Evolutionary conservation across 53 echinoderm and acorn worm species (phyloP).

Genomic region (Temnopleurus reevesii): DNA sequence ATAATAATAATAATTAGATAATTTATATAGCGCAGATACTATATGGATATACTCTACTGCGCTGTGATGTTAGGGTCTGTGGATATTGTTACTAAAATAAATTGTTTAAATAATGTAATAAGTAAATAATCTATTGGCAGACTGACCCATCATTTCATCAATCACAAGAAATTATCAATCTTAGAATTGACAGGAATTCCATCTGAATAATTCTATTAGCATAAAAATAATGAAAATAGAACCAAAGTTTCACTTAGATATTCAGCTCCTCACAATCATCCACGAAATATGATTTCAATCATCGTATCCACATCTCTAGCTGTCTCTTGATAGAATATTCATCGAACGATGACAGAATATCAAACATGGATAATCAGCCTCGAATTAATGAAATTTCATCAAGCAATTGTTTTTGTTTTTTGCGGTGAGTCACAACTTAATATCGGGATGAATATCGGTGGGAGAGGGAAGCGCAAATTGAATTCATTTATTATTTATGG

Average conservation of each 20-base stretch:
- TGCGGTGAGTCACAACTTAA: slow-evolving; percentile 34
- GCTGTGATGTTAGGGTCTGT: too few relatives aligned
- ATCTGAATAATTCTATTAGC: not conserved
- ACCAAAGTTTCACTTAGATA: not conserved
- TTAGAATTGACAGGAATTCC: not conserved
- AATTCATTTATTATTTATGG: slow-evolving; percentile 56
- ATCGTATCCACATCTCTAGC: not conserved
- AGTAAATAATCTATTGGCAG: too few relatives aligned
- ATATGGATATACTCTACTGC: too few relatives aligned
- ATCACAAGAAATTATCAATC: not conserved
- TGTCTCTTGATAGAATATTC: slow-evolving; percentile 4
- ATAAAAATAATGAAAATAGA: not conserved
- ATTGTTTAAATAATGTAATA: too few relatives aligned
- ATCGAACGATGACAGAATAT: not conserved
- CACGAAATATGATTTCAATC: not conserved
- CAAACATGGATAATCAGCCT: slow-evolving; percentile 9
- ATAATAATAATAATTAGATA: too few relatives aligned
- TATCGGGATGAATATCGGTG: slow-evolving; percentile 6
- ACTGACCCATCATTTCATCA: not conserved
- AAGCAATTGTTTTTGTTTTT: slow-evolving; percentile 32
- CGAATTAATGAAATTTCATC: slow-evolving; percentile 33
- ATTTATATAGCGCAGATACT: too few relatives aligned
- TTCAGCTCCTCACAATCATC: not conserved
- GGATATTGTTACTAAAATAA: too few relatives aligned
- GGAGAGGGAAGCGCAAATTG: slow-evolving; percentile 12